Percentiles rank a stretch among this genome's conserved stretches.
These are phyloP conservation scores for Diachasma alloeum DNA, from an alignment of 1,140 invertebrate species.

Conservation along the genomic window DNA sequence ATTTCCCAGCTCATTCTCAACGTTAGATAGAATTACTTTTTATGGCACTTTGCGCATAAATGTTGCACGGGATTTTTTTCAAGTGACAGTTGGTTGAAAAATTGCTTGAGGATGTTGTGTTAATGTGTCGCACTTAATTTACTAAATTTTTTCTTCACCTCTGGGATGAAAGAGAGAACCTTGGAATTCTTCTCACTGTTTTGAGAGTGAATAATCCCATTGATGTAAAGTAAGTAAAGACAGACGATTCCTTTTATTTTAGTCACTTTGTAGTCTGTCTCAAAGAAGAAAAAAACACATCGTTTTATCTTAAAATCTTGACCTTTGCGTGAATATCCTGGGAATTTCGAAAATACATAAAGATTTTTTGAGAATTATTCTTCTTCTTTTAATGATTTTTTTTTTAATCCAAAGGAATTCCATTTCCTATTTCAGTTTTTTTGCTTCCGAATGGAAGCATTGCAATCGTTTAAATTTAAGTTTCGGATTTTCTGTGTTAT, in stretches of 20 bases:
- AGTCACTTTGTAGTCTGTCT: neutral
- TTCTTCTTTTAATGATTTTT: neutral
- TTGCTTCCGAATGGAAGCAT: no score
- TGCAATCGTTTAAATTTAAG: no score
- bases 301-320: neutral
- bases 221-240: neutral
- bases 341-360: neutral
- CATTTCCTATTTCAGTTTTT: no score
- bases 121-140: constrained; percentile 1
- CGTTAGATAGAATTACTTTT: neutral
- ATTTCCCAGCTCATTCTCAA: neutral
- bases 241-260: neutral
- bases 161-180: neutral
- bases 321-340: neutral
- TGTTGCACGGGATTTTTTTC: neutral
- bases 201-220: neutral
- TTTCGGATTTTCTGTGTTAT: no score
- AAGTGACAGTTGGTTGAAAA: neutral
- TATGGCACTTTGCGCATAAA: neutral
- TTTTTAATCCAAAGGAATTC: neutral
- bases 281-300: neutral
- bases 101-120: neutral
- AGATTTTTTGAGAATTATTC: neutral
- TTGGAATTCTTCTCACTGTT: constrained; percentile 3
- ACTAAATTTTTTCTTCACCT: neutral